Conservation (phyloP, 2,797 vertebrate species). For the Sebastolobus altivelis region DNA sequence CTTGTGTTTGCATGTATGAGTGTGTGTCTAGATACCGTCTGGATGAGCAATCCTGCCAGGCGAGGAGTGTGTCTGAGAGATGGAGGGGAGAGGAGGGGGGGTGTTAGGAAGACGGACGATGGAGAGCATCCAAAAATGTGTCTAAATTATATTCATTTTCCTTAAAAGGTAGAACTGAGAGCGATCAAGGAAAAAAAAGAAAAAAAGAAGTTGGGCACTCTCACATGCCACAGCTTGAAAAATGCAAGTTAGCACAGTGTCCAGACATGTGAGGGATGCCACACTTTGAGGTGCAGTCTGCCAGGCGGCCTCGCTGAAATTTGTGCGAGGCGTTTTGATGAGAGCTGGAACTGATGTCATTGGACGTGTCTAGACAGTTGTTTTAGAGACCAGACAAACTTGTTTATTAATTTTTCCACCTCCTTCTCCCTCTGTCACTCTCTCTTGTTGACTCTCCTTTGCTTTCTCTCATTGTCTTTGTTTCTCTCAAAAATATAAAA, state of each 20-base stretch:
- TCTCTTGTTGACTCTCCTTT: constrained; percentile 17
- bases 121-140: constrained; percentile 51
- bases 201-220: constrained; percentile 31
- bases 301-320: constrained; percentile 40
- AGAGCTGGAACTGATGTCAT: constrained; percentile 37
- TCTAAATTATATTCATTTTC: constrained; percentile 52
- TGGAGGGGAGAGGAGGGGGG: neutral
- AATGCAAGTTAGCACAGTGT: constrained; percentile 56
- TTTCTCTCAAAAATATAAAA: constrained; percentile 31
- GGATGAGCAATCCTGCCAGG: constrained; percentile 64
- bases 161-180: constrained; percentile 42
- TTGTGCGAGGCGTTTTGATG: constrained; percentile 28
- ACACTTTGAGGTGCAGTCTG: constrained; percentile 45
- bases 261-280: constrained; percentile 60
- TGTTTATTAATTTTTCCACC: constrained; percentile 64
- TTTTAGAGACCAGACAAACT: constrained; percentile 73
- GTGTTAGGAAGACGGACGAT: constrained; percentile 39
- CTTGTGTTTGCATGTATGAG: neutral
- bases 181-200: neutral
- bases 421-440: constrained; percentile 42
- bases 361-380: constrained; percentile 76
- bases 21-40: constrained; percentile 61
- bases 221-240: constrained; percentile 68
- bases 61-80: constrained; percentile 50
- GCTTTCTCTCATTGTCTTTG: constrained; percentile 50